A percentile compares a stretch with the other conserved stretches of the same genome.
Evolutionary conservation across 2,888 invertebrate species (phyloP).

Genomic region (Peribatodes rhomboidaria): DNA sequence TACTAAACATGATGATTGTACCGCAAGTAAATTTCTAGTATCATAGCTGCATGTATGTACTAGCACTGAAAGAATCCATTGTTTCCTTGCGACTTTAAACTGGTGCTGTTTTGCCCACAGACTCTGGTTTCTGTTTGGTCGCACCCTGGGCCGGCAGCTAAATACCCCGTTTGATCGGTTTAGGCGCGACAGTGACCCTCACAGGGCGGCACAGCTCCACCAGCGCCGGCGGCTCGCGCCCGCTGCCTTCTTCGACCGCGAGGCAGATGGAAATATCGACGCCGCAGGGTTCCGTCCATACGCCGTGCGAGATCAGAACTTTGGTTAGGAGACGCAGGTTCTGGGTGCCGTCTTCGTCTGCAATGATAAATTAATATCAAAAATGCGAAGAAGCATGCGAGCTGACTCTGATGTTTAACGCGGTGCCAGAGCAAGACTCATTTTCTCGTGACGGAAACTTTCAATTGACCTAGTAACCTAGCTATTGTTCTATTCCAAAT

Average conservation of each 20-base stretch:
- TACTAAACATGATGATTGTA: no score
- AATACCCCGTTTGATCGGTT: slow-evolving; percentile 94
- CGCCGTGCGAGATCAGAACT: slow-evolving; percentile 95
- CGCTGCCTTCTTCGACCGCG: slow-evolving; percentile 87
- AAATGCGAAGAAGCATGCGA: neutral
- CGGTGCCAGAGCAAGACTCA: no score
- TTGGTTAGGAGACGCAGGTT: slow-evolving; percentile 92
- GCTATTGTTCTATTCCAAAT: no score
- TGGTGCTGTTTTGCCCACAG: neutral
- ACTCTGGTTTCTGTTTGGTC: neutral
- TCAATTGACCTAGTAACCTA: no score
- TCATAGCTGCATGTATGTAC: no score
- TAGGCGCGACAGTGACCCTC: slow-evolving; percentile 94
- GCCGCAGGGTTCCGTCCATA: slow-evolving; percentile 96
- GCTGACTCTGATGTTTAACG: no score
- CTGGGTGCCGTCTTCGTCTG: slow-evolving; percentile 81
- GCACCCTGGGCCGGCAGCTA: slow-evolving; percentile 49
- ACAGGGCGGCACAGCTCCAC: slow-evolving; percentile 95
- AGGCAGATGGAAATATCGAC: slow-evolving; percentile 95
- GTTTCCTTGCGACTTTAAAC: neutral
- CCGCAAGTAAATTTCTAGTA: no score
- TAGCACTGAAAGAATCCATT: neutral
- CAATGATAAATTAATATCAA: neutral
- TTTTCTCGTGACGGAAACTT: no score
- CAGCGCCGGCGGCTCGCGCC: slow-evolving; percentile 77